These are phyloP conservation scores for Synanthedon formicaeformis DNA, from an alignment of 2,888 invertebrate genomes.

Conservation along the genomic window DNA sequence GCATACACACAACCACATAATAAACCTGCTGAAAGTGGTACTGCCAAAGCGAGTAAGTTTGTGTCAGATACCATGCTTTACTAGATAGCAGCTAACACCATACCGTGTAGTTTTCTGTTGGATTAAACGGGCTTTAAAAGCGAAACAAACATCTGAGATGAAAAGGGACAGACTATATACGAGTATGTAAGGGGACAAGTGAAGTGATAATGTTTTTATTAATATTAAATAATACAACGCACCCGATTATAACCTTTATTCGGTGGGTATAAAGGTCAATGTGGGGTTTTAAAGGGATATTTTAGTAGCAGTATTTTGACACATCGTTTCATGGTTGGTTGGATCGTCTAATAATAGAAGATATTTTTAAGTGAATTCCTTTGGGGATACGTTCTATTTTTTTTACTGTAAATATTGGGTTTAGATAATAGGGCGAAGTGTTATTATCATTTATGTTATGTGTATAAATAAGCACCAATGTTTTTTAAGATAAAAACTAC, in stretches of 20 bases:
- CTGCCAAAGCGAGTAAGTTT: no score
- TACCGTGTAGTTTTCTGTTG: not conserved
- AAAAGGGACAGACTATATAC: constrained; percentile 2
- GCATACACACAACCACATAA: no score
- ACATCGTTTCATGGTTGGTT: constrained; percentile 4
- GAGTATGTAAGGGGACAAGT: not conserved
- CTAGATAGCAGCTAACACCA: not conserved
- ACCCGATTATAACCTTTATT: not conserved
- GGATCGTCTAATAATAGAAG: not conserved
- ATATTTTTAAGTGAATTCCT: not conserved
- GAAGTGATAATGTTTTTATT: not conserved
- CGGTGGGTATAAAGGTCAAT: not conserved
- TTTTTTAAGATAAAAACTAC: no score
- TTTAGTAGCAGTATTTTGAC: constrained; percentile 1
- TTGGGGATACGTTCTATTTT: not conserved
- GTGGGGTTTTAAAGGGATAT: not conserved
- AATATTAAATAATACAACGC: not conserved
- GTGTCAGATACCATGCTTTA: not conserved
- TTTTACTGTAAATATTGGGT: no score
- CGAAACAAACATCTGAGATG: constrained; percentile 1
- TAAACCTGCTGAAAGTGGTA: no score
- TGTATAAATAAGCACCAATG: no score
- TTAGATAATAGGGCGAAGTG: no score
- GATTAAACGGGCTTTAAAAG: constrained; percentile 7
- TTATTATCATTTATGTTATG: no score